Percentiles rank a stretch among this genome's conserved stretches.
Conservation (phyloP, 2,888 invertebrate species). For the Tyria jacobaeae region DNA sequence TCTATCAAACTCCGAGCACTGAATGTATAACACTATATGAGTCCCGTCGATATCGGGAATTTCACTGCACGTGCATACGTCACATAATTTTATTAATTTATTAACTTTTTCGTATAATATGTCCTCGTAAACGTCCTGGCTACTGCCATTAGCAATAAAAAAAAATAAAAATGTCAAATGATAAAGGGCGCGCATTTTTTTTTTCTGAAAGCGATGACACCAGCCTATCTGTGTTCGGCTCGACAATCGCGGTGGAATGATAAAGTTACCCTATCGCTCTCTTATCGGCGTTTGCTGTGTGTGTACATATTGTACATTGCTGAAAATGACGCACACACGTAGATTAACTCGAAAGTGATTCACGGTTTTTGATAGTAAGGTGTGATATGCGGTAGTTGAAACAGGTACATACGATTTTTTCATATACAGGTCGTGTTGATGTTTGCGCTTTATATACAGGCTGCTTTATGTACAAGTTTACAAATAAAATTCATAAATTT, state of each 20-base stretch:
- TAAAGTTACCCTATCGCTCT: conserved; percentile 74
- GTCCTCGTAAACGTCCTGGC: conserved; percentile 58
- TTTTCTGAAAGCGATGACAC: conserved; percentile 48
- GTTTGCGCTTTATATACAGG: too few relatives aligned
- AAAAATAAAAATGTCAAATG: conserved; percentile 66
- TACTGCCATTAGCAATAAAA: conserved; percentile 57
- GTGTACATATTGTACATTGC: conserved; percentile 64
- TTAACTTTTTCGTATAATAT: conserved; percentile 50
- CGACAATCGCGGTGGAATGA: conserved; percentile 75
- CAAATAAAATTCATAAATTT: too few relatives aligned
- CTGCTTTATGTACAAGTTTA: too few relatives aligned
- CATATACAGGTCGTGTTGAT: neutral
- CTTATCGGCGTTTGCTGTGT: conserved; percentile 72
- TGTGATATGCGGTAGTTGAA: neutral
- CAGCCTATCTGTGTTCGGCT: conserved; percentile 63
- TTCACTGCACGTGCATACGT: conserved; percentile 81
- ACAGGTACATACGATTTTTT: neutral
- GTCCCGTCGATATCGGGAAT: conserved; percentile 75
- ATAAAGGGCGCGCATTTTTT: conserved; percentile 70
- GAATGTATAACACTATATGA: conserved; percentile 77
- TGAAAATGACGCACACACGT: conserved; percentile 73
- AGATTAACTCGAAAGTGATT: conserved; percentile 56
- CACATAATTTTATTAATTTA: conserved; percentile 71
- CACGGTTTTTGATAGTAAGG: conserved; percentile 21
- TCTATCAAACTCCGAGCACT: conserved; percentile 76